phyloP scores from a whole-genome alignment of 1,140 invertebrate species.

The Danaus plexippus region DNA sequence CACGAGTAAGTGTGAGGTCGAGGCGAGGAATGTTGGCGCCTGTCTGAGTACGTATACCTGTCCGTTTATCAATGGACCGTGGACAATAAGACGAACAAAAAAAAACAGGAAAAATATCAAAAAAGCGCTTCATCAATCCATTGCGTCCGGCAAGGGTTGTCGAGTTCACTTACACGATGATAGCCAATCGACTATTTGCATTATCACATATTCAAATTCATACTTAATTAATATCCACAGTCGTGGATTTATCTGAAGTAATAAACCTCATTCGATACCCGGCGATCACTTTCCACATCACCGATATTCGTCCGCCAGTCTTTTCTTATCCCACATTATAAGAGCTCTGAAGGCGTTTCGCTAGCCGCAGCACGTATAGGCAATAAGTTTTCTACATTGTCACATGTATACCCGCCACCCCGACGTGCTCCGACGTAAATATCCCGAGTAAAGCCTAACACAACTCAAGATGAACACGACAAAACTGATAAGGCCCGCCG shows the following conservation, averaged over 20 bases:
- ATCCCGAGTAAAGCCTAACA: conserved; percentile 68
- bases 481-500: conserved; percentile 64
- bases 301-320: conserved; percentile 12
- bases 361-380: conserved; percentile 26
- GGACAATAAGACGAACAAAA: conserved; percentile 62
- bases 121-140: conserved; percentile 67
- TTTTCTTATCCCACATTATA: conserved; percentile 34
- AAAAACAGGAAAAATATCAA: conserved; percentile 55
- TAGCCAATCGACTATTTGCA: conserved; percentile 16
- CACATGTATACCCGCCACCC: conserved; percentile 61
- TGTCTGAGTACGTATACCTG: conserved; percentile 71
- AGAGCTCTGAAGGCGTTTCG: conserved; percentile 30
- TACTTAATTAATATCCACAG: conserved; percentile 13
- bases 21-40: conserved; percentile 70
- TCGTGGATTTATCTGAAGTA: conserved; percentile 9
- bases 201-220: conserved; percentile 14
- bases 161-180: conserved; percentile 25
- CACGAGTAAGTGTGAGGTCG: conserved; percentile 70
- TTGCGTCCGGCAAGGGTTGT: conserved; percentile 61
- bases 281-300: conserved; percentile 11
- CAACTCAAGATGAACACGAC: conserved; percentile 71
- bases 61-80: conserved; percentile 70
- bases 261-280: conserved; percentile 15
- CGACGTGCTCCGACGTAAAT: conserved; percentile 55
- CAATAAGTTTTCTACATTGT: conserved; percentile 64